Percentiles rank a stretch among this genome's conserved stretches.
These are phyloP conservation scores for Microcebus ravelobensis DNA, from an alignment of 2,113 vertebrate genomes.

Conservation along the genomic window DNA sequence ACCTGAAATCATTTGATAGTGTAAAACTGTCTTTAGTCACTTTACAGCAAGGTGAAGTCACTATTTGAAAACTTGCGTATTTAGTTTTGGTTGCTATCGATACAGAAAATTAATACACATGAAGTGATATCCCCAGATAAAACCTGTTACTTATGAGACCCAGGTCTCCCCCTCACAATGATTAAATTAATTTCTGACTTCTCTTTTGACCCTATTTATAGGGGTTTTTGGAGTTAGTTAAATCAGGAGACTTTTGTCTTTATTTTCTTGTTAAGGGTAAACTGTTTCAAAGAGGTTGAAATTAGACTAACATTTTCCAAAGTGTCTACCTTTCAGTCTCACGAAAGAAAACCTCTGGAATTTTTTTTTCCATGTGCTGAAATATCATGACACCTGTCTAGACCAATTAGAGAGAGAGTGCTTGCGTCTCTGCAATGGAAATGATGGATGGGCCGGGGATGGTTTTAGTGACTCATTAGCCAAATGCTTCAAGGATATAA, in stretches of 20 bases:
- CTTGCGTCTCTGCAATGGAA: slow-evolving; percentile 53
- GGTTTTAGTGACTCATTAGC: slow-evolving; percentile 79
- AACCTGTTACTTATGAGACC: background rate
- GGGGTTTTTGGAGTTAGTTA: background rate
- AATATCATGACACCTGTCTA: slow-evolving; percentile 59
- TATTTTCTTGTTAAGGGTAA: slow-evolving; percentile 61
- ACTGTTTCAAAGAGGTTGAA: slow-evolving; percentile 60
- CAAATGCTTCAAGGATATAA: slow-evolving; percentile 74
- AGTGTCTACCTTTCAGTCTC: slow-evolving; percentile 48
- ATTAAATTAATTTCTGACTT: slow-evolving; percentile 9
- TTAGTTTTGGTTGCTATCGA: slow-evolving; percentile 10
- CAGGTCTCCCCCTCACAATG: background rate
- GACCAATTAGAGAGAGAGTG: background rate
- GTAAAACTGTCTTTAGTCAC: background rate
- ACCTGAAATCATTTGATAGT: background rate
- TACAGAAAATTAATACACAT: background rate
- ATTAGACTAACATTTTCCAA: slow-evolving; percentile 16
- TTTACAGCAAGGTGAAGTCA: background rate
- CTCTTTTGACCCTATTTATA: background rate
- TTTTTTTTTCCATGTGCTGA: slow-evolving; percentile 38
- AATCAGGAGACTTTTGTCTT: slow-evolving; percentile 47
- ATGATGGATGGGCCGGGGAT: slow-evolving; percentile 68
- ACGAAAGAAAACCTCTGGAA: slow-evolving; percentile 1
- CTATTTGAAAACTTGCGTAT: background rate
- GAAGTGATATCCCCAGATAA: background rate